Evolutionary conservation across 2,888 invertebrate genomes (phyloP), one percentile per base, ranked within the genome.

Genomic region (Cordilura impudica): DNA sequence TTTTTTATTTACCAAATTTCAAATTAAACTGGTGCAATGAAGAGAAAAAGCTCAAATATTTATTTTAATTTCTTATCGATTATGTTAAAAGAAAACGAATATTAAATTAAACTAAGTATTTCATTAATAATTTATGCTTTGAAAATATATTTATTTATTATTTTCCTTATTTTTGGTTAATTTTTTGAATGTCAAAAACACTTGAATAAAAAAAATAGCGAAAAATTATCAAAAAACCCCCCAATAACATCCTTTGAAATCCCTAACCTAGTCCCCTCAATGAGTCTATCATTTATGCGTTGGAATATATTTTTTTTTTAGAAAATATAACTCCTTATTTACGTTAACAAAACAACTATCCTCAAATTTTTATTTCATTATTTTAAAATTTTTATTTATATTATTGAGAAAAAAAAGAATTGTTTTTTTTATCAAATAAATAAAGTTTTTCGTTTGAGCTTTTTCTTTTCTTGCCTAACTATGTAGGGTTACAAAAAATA

Each of bases 201-300:
- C 60, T 65, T 23, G 74, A 78, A 61, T 67, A 58, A 75, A 75
- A n/a, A n/a, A 35, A 53, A 65, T 67, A 79, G 79, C 51, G 66
- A 70, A 83, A 85, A 86, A 85, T 85, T 84, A 79, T 81, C 81
- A 81, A 74, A 77, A 76, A 81, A 72, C n/a, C 69, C 82, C 82
- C 70, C 77, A 76, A 81, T 81, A 81, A 88, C 84, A 86, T 88
- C 87, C 89, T 84, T 87, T 79, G 53, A 87, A 86, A 88, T 88
- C 88, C 89, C 83, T 61, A 73, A 82, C 87, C 87, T 84, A 84
- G 83, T 89, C 90, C 89, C 89, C 89, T 89, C 89, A 89, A 89
- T 89, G 89, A 87, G 89, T 88, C 90, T 89, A 89, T 89, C 89
- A 89, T 89, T 88, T 89, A 85, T 87, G 87, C 88, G 85, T 86